Conservation (phyloP, 1,140 invertebrate genomes). For the Drosophila grimshawi region DNA sequence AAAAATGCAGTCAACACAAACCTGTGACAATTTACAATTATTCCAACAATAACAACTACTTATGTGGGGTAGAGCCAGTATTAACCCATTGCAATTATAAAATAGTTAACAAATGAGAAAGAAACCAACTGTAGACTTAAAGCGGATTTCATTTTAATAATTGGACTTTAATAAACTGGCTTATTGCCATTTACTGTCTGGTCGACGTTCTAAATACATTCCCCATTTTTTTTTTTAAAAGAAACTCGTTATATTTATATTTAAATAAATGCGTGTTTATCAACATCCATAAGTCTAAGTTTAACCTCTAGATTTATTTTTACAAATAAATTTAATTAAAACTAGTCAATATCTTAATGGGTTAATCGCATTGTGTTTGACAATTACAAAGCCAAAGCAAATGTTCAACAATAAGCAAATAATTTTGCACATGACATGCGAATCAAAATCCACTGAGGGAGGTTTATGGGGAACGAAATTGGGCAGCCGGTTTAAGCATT, state of each 20-base stretch:
- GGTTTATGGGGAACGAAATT: constrained; percentile 16
- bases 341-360: constrained; percentile 37
- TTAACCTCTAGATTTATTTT: background rate
- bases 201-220: no score
- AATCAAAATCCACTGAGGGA: constrained; percentile 35
- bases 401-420: constrained; percentile 79
- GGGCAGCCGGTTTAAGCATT: constrained; percentile 28
- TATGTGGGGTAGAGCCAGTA: background rate
- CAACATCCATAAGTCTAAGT: no score
- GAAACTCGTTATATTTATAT: no score
- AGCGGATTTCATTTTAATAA: background rate
- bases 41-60: constrained; percentile 4
- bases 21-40: constrained; percentile 29
- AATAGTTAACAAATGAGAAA: constrained; percentile 19
- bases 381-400: constrained; percentile 44
- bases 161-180: background rate
- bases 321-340: constrained; percentile 13
- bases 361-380: constrained; percentile 45
- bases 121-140: background rate
- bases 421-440: constrained; percentile 77
- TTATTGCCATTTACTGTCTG: no score
- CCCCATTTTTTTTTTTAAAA: no score
- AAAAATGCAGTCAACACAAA: constrained; percentile 60
- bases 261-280: no score
- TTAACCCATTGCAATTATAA: constrained; percentile 25